phyloP scores from a whole-genome alignment of 2,113 vertebrate genomes.

The Himantopus leucocephalus region DNA sequence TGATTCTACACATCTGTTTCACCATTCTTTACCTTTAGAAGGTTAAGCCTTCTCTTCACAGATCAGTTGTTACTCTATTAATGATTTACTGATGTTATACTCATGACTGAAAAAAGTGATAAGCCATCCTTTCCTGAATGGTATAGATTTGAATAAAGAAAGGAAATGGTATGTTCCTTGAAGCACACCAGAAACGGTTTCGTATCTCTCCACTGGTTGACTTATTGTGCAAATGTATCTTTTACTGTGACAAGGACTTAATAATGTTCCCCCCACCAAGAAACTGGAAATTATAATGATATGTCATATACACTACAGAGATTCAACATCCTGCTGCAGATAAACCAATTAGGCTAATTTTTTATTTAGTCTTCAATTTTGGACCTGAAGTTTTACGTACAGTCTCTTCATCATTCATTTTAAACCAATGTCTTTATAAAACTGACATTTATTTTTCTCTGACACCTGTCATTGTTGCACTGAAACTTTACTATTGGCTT shows the following conservation, averaged over 20 bases:
- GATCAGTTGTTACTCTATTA: not conserved
- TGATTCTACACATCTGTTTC: conserved; percentile 25
- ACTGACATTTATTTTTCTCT: not conserved
- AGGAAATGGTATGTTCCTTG: not conserved
- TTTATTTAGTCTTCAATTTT: not conserved
- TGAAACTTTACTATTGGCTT: not conserved
- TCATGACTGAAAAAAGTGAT: not conserved
- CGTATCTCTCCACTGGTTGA: not conserved
- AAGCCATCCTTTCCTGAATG: not conserved
- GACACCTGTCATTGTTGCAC: not conserved
- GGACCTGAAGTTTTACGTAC: not conserved
- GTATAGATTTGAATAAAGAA: not conserved
- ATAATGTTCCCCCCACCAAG: not conserved
- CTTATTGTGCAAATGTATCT: not conserved
- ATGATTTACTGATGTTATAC: not conserved
- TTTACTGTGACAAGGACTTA: not conserved
- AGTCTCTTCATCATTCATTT: not conserved
- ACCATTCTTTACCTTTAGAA: conserved; percentile 21
- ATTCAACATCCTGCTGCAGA: not conserved
- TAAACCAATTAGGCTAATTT: not conserved
- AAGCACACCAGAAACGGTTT: not conserved
- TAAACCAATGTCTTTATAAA: not conserved
- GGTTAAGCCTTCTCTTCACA: conserved; percentile 15
- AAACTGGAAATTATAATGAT: not conserved
- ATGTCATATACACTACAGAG: not conserved